Evolutionary conservation across 1,140 invertebrate species (phyloP).

Genomic region (Caenorhabditis inopinata): DNA sequence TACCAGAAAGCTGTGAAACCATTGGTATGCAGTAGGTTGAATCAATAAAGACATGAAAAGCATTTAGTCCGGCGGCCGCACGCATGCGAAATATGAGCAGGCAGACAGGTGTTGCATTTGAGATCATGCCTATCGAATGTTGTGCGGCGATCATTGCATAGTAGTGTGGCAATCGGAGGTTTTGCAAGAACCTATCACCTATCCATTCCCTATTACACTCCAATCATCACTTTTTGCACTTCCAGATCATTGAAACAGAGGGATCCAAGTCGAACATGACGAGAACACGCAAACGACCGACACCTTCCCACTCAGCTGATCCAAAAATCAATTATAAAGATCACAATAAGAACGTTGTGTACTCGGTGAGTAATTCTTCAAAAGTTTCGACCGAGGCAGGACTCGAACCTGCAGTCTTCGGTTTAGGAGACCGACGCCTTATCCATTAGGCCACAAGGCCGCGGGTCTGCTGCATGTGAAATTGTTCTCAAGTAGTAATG

Average conservation of each 20-base stretch:
- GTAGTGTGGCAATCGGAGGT: background rate
- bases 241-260: conserved; percentile 34
- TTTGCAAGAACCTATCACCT: background rate
- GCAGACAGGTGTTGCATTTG: background rate
- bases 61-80: background rate
- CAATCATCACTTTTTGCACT: background rate
- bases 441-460: conserved; percentile 69
- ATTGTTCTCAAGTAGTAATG: background rate
- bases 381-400: conserved; percentile 57
- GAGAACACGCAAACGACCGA: conserved; percentile 3
- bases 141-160: background rate
- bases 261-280: background rate
- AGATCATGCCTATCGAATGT: background rate
- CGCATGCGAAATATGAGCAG: background rate
- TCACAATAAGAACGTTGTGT: conserved; percentile 16
- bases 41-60: background rate
- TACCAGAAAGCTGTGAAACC: background rate
- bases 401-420: conserved; percentile 69
- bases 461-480: background rate
- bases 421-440: conserved; percentile 70
- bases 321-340: conserved; percentile 12
- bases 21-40: background rate
- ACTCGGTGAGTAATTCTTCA: conserved; percentile 20
- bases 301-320: conserved; percentile 2
- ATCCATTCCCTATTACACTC: background rate